Percentiles rank a stretch among this genome's conserved stretches.
Conservation (phyloP, 1,140 invertebrate genomes). For the Drosophila rufa region DNA sequence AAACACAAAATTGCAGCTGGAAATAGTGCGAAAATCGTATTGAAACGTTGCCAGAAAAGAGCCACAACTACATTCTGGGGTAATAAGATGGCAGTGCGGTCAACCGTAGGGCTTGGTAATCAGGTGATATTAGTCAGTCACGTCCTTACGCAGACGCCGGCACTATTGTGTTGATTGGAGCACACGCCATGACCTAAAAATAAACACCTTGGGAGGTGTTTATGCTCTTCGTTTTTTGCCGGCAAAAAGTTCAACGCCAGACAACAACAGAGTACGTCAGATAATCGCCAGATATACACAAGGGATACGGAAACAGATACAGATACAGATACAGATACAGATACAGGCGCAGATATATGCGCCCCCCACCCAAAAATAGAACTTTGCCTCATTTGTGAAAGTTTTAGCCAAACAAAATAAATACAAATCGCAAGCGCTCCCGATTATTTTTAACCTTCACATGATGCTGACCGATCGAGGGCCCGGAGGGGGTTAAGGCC, state of each 20-base stretch:
- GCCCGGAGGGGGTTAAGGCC: background rate
- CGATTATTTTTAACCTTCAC: slow-evolving; percentile 77
- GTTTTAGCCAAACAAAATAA: slow-evolving; percentile 71
- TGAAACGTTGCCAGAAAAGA: slow-evolving; percentile 35
- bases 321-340: slow-evolving; percentile 26
- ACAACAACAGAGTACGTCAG: slow-evolving; percentile 69
- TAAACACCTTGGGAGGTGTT: slow-evolving; percentile 59
- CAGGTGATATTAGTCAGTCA: slow-evolving; percentile 32
- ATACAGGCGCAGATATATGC: slow-evolving; percentile 28
- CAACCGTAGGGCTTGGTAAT: background rate
- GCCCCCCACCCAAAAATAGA: slow-evolving; percentile 65
- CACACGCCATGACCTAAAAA: slow-evolving; percentile 78
- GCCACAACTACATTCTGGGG: background rate
- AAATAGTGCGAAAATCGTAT: slow-evolving; percentile 49
- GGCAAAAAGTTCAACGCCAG: slow-evolving; percentile 66
- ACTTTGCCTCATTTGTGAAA: slow-evolving; percentile 79
- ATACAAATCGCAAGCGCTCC: slow-evolving; percentile 50
- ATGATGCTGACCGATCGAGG: slow-evolving; percentile 40
- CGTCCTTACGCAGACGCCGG: slow-evolving; percentile 39
- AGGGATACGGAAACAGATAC: slow-evolving; percentile 30
- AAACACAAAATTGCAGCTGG: slow-evolving; percentile 73
- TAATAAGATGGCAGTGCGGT: background rate
- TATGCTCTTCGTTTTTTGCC: slow-evolving; percentile 41
- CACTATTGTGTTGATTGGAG: slow-evolving; percentile 35
- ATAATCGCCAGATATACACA: slow-evolving; percentile 43